Base-by-base conservation (phyloP, 2,888 invertebrate genomes). In the Allacma fusca region DNA sequence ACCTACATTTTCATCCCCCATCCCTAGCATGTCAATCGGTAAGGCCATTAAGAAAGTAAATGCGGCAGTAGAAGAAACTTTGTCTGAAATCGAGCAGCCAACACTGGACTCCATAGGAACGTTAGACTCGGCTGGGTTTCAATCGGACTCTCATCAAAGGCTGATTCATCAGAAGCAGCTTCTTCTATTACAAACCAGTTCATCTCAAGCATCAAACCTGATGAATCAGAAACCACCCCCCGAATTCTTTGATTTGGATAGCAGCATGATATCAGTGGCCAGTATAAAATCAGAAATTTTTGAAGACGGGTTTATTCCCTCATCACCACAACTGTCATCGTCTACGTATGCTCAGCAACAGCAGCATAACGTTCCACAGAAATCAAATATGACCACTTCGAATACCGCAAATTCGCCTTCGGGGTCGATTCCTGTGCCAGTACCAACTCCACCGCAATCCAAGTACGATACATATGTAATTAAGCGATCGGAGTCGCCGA, bases 401-500 rank as follows among this genome's bases (percentile, higher is more conserved):
- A 50, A 50, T 16, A 9, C 57, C 19, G 26, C 23, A 4, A 26
- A 9, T 24, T 62, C 62, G 2, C 62, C 62, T 24, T 24, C 62
- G 4, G 62, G 62, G 24, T 23, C 26, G 21, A 62, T 62, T 26
- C 62, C 62, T 19, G 24, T 62, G 12, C 62, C 24, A 21, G 62
- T 62, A 26, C 62, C 73, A n/a, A 34, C 73, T 1, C 62, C 73
- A n/a, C 40, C 73, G n/a, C 73, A 64, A 43, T 23, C 57, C 16
- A 77, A 72, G 44, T 77, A 34, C 71, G 77, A 77, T 26, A 71
- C 65, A 0, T 77, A 26, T 43, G 72, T 77, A 0, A 72, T 43
- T 21, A 72, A 70, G 34, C 57, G 77, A n/a, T 23, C 65, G 0
- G 88, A 88, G 83, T 88, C 88, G 0, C 87, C 88, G 80, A 89